Percentiles rank a stretch among this genome's conserved stretches.
These are phyloP conservation scores for Propithecus coquereli DNA, from an alignment of 2,113 vertebrate species.

Conservation along the genomic window DNA sequence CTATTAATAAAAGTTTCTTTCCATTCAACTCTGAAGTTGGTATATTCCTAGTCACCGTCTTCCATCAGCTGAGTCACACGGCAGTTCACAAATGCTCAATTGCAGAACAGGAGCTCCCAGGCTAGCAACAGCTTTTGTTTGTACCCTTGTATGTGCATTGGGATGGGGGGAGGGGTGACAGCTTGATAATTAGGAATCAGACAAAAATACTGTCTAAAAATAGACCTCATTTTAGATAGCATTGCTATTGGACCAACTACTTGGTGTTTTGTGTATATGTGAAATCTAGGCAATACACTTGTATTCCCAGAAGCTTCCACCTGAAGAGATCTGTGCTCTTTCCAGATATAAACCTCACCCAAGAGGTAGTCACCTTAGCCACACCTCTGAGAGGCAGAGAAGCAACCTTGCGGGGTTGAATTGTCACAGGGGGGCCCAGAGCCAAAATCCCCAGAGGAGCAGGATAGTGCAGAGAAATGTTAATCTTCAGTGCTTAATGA, in stretches of 20 bases:
- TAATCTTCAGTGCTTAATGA: neutral
- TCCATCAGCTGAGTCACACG: neutral
- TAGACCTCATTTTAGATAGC: neutral
- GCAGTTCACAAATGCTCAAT: neutral
- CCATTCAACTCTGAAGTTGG: neutral
- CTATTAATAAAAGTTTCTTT: neutral
- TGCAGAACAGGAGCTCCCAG: neutral
- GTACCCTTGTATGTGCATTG: neutral
- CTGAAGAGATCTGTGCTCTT: neutral
- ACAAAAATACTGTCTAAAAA: neutral
- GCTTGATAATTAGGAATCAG: neutral
- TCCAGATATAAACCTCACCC: conserved; percentile 2
- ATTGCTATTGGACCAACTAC: neutral
- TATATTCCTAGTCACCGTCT: neutral
- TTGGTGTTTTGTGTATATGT: neutral
- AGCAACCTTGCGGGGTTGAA: neutral
- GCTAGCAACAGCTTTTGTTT: neutral
- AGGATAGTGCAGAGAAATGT: neutral
- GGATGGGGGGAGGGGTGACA: accelerated
- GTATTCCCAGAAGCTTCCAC: neutral
- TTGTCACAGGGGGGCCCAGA: neutral
- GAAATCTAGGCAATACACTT: neutral
- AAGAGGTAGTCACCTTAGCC: neutral
- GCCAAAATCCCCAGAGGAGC: neutral
- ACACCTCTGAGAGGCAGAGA: neutral